Percentiles rank a stretch among this genome's conserved stretches.
Evolutionary conservation across 2,888 invertebrate species (phyloP).

Genomic region (Clusia tigrina): DNA sequence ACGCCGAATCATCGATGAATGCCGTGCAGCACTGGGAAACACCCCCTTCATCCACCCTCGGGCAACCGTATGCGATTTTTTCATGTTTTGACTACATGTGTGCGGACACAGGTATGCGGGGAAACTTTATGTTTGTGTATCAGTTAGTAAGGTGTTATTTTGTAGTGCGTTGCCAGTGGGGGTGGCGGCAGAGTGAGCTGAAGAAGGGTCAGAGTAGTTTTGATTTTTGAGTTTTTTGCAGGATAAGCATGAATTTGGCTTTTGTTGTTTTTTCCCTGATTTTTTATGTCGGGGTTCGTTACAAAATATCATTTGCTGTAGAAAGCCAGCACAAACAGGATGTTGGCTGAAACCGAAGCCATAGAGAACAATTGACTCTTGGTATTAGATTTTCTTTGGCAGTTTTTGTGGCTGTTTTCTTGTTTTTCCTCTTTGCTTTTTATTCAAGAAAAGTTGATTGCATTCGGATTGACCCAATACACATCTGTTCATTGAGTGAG

Average conservation of each 20-base stretch:
- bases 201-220: background rate
- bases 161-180: background rate
- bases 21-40: background rate
- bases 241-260: background rate
- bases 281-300: background rate
- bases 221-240: background rate
- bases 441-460: no score
- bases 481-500: no score
- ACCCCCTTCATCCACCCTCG: background rate
- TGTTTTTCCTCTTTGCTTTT: background rate
- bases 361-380: conserved; percentile 6
- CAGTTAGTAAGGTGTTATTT: background rate
- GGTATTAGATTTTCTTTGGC: conserved; percentile 1
- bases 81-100: background rate
- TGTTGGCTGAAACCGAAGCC: conserved; percentile 2
- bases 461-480: no score
- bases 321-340: background rate
- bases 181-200: background rate
- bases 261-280: background rate
- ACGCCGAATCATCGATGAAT: background rate
- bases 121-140: background rate
- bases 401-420: background rate
- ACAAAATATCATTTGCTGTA: no score
- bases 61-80: background rate
- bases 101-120: background rate